Evolutionary conservation across 2,888 invertebrate genomes (phyloP).

Genomic region (Drosophila atripex): DNA sequence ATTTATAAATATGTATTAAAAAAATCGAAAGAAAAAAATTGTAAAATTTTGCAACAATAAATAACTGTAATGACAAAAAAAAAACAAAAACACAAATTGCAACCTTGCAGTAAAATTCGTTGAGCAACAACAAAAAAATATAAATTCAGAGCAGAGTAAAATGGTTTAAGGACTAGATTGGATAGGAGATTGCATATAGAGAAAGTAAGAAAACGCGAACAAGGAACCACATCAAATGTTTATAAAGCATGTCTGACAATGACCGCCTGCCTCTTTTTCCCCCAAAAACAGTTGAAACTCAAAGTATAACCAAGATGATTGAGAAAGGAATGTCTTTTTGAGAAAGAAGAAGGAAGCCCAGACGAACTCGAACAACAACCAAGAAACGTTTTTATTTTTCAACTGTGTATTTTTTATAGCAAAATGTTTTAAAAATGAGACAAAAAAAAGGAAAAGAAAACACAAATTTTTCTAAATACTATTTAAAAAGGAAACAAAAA

Average conservation of each 20-base stretch:
- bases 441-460: conserved; percentile 17
- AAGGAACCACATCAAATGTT: conserved; percentile 73
- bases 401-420: conserved; percentile 74
- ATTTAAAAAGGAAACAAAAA: conserved; percentile 43
- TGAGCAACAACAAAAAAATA: conserved; percentile 53
- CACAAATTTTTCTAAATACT: conserved; percentile 49
- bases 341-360: conserved; percentile 5
- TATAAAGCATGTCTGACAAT: conserved; percentile 55
- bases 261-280: conserved; percentile 53
- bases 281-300: conserved; percentile 26
- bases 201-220: conserved; percentile 46
- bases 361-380: conserved; percentile 33
- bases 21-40: conserved; percentile 52
- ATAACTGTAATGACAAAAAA: conserved; percentile 43
- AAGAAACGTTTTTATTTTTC: conserved; percentile 71
- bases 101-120: conserved; percentile 45
- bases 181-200: conserved; percentile 40
- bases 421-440: conserved; percentile 65
- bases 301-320: conserved; percentile 30
- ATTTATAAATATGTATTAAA: conserved; percentile 65
- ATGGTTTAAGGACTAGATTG: conserved; percentile 39
- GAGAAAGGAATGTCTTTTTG: background rate
- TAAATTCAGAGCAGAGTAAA: conserved; percentile 50
- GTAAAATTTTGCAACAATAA: conserved; percentile 58
- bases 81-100: conserved; percentile 30